These are phyloP conservation scores for Cetonia aurata DNA, from an alignment of 2,888 invertebrate species.

Conservation along the genomic window DNA sequence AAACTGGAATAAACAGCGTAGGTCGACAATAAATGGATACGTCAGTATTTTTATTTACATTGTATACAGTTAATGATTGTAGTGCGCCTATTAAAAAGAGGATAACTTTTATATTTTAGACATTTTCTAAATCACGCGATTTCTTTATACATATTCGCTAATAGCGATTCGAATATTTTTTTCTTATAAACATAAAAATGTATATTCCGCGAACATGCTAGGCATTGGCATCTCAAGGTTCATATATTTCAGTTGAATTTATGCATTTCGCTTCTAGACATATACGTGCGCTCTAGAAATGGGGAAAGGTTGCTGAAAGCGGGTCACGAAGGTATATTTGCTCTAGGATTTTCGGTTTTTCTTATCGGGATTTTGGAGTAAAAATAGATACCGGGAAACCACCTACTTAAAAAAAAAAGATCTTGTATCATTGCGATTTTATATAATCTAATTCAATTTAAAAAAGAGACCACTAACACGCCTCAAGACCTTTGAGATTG, in stretches of 20 bases:
- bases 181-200: background rate
- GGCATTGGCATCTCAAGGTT: background rate
- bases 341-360: constrained; percentile 1
- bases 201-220: constrained; percentile 5
- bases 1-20: background rate
- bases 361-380: background rate
- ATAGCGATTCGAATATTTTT: too few species aligned
- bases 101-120: too few species aligned
- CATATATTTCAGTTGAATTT: constrained; percentile 12
- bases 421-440: too few species aligned
- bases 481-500: too few species aligned
- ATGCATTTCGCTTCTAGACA: background rate
- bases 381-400: constrained; percentile 2
- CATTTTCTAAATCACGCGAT: too few species aligned
- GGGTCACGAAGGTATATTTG: constrained; percentile 18
- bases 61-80: too few species aligned
- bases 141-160: too few species aligned
- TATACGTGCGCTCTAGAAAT: constrained; percentile 4
- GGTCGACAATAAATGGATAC: background rate
- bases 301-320: constrained; percentile 6
- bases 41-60: too few species aligned
- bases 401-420: too few species aligned
- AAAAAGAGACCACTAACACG: too few species aligned
- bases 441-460: too few species aligned
- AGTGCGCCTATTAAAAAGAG: too few species aligned